These are phyloP conservation scores for Lithobates pipiens DNA, from an alignment of 2,797 vertebrate species.

Conservation along the genomic window DNA sequence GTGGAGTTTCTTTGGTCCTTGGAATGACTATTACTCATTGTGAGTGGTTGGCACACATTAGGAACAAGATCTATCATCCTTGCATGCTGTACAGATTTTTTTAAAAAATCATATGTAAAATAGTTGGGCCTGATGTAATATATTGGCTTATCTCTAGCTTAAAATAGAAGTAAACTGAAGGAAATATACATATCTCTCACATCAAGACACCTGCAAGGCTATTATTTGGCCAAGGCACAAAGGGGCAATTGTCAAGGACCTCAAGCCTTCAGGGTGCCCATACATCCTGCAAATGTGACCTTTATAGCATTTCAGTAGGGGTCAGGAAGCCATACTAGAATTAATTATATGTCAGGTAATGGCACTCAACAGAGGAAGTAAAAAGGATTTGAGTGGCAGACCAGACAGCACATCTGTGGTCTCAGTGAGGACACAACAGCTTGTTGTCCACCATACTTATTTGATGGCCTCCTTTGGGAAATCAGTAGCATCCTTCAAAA, in stretches of 20 bases:
- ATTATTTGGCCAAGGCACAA: conserved; percentile 1
- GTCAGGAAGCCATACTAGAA: not conserved
- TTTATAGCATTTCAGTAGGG: not conserved
- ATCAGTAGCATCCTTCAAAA: not conserved
- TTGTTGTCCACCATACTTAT: not conserved
- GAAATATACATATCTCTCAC: not conserved
- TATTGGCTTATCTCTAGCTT: not conserved
- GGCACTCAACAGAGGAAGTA: not conserved
- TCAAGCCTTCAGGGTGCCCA: not conserved
- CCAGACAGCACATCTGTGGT: not conserved
- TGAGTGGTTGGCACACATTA: too few species aligned
- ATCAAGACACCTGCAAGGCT: not conserved
- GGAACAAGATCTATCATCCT: too few species aligned
- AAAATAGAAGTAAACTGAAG: not conserved
- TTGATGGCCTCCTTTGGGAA: not conserved
- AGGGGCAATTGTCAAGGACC: not conserved
- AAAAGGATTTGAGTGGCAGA: not conserved
- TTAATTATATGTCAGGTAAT: not conserved
- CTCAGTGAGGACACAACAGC: not conserved
- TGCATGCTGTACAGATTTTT: too few species aligned
- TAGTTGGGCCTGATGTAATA: too few species aligned
- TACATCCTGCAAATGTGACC: conserved; percentile 1
- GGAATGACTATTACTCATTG: too few species aligned
- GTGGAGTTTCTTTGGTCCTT: too few species aligned
- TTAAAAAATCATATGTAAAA: too few species aligned